Conservation (phyloP, 2,113 vertebrate genomes). For the Pluvialis apricaria region DNA sequence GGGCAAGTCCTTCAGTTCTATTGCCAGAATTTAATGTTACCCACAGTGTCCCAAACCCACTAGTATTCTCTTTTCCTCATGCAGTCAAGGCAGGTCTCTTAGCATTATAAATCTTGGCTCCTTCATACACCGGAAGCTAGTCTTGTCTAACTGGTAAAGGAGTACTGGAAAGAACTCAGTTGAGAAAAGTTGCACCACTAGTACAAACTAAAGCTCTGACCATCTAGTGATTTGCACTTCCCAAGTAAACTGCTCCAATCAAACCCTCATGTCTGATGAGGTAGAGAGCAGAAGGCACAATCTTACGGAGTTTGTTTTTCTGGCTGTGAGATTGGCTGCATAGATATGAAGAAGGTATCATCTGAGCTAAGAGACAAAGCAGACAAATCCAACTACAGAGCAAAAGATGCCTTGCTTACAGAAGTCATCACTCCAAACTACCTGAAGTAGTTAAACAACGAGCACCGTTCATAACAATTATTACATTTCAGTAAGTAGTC, state of each 20-base stretch:
- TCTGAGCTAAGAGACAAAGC: slow-evolving; percentile 38
- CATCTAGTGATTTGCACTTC: neutral
- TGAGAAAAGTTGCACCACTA: neutral
- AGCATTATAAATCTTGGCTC: neutral
- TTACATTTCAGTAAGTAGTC: neutral
- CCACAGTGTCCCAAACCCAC: neutral
- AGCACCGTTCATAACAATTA: neutral
- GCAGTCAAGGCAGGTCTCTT: neutral
- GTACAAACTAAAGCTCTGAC: slow-evolving; percentile 49
- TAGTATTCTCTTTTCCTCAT: neutral
- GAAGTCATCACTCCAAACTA: neutral
- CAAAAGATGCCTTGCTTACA: neutral
- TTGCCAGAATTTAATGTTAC: neutral
- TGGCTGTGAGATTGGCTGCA: neutral
- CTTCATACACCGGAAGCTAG: neutral
- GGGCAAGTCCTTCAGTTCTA: neutral
- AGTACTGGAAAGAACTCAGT: neutral
- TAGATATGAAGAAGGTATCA: neutral
- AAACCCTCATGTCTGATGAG: slow-evolving; percentile 38
- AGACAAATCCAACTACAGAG: neutral
- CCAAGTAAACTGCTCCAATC: slow-evolving; percentile 28
- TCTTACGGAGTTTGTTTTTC: neutral
- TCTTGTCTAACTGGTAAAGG: neutral
- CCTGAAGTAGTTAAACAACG: slow-evolving; percentile 4
- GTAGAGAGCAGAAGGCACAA: slow-evolving; percentile 71